These are phyloP conservation scores for Chiroxiphia lanceolata DNA, from an alignment of 2,797 vertebrate genomes.

Conservation along the genomic window DNA sequence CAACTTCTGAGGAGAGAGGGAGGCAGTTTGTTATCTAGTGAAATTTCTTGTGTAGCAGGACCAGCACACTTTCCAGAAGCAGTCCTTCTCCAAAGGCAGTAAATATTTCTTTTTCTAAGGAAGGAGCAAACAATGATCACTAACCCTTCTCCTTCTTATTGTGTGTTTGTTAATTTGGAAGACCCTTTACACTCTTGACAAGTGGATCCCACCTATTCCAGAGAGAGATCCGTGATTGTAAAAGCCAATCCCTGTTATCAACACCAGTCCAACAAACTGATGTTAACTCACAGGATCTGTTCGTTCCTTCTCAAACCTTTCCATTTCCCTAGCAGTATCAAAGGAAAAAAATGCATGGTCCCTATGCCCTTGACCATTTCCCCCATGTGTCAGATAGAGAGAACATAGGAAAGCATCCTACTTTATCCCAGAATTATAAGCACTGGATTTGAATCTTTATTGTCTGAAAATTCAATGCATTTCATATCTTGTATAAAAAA, in stretches of 20 bases:
- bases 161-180: not conserved
- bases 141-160: not conserved
- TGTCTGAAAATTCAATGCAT: not conserved
- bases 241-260: not conserved
- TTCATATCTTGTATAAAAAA: not conserved
- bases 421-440: not conserved
- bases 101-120: not conserved
- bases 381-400: not conserved
- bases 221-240: not conserved
- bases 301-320: not conserved
- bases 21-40: not conserved
- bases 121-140: not conserved
- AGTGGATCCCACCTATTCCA: not conserved
- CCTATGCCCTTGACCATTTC: not conserved
- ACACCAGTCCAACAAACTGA: not conserved
- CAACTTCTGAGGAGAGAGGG: not conserved
- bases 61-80: not conserved
- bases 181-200: not conserved
- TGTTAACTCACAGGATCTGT: not conserved
- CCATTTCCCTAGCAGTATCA: not conserved
- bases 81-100: not conserved
- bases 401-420: not conserved
- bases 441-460: not conserved
- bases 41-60: not conserved
- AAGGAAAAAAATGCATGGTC: accelerated